phyloP scores from a whole-genome alignment of 1,140 invertebrate genomes.

The Aphis craccivora region DNA sequence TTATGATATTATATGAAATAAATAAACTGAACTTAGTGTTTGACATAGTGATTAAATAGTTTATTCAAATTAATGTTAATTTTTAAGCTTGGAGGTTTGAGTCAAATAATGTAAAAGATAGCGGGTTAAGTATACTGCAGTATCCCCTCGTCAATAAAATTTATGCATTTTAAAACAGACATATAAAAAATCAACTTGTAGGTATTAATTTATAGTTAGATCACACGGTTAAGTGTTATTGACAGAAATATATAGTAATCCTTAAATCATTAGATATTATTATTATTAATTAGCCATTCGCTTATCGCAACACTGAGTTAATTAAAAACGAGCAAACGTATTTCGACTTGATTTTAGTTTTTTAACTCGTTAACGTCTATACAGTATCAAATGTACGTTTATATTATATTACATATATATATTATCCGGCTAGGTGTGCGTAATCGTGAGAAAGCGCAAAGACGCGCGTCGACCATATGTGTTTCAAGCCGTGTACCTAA shows the following conservation, averaged over 20 bases:
- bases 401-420: not conserved
- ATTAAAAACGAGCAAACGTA: not conserved
- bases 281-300: too few species aligned
- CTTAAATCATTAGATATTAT: not conserved
- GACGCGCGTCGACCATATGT: not conserved
- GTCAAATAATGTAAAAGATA: not conserved
- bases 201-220: not conserved
- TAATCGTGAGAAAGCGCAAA: conserved; percentile 28
- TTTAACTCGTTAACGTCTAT: not conserved
- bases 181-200: too few species aligned
- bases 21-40: not conserved
- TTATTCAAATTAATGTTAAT: not conserved
- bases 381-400: not conserved
- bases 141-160: too few species aligned
- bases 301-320: too few species aligned
- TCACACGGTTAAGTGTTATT: not conserved
- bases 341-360: not conserved
- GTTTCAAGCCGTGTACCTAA: not conserved
- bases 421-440: not conserved
- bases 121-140: too few species aligned
- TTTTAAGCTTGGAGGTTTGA: not conserved
- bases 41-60: too few species aligned
- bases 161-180: not conserved
- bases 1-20: not conserved
- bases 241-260: not conserved